Base-by-base conservation (phyloP, 2,797 vertebrate genomes). In the Gymnocypris eckloni region DNA sequence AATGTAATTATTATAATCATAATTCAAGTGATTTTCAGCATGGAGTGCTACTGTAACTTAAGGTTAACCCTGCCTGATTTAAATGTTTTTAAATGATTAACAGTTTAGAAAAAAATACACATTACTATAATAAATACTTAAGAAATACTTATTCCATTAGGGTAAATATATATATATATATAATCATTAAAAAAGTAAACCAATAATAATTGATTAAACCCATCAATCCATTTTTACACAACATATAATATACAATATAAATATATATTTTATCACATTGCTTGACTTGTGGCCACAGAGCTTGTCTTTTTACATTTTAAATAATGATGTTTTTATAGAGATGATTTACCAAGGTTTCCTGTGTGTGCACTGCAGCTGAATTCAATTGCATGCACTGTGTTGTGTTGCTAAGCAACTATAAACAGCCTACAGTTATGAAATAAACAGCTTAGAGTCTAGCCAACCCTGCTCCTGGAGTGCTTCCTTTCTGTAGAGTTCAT, bases 351-450 rank as follows among this genome's bases (percentile, higher is more conserved):
- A 45, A 66, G 61, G 13, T 66, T 66, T 66, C 61, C 61, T 66
- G 61, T 66, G 64, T 16, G 28, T 66, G 28, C 28, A 33, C 28
- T 66, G 15, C 64, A 66, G 64, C 15, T 66, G 28, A 66, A 66
- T 33, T 33, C 13, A 66, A 33, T 66, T 33, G 33, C 13, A 66
- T 66, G 28, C 25, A 7, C 13, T 16, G 33, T 16, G 2, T 66
- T 16, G 64, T 66, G 64, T 33, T 66, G 64, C 64, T 66, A 33
- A 33, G 64, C 64, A 66, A 33, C 64, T 66, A 66, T 66, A 66
- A 66, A 66, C 64, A 66, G 64, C 64, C 64, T 33, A 16, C 13
- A 66, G 64, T 33, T 66, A 66, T 66, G 28, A 33, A 73, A 28
- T 50, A 50, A 72, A 50, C n/a, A 28, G 15, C 48, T 73, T 50